A percentile compares a stretch with the other conserved stretches of the same genome.
These are phyloP conservation scores for Blastomussa wellsi DNA, from an alignment of 92 coral and sea anemone genomes.

Conservation along the genomic window DNA sequence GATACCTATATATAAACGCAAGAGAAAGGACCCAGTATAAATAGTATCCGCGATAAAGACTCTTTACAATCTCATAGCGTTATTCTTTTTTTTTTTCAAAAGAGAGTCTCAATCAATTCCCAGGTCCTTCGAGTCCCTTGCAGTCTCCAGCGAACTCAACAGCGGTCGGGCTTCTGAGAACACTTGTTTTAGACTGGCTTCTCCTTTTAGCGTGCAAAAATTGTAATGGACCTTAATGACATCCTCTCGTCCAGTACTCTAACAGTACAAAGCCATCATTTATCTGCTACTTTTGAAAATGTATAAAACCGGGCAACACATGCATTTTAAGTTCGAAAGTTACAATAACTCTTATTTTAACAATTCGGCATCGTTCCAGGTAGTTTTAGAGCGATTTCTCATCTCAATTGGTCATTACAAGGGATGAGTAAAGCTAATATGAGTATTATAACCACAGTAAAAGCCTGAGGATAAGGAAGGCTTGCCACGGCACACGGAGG, in stretches of 20 bases:
- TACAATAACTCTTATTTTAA: background rate
- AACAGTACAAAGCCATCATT: background rate
- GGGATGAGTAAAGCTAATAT: background rate
- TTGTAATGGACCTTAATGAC: background rate
- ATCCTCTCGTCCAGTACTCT: background rate
- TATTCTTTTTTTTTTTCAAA: background rate
- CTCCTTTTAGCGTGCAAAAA: background rate
- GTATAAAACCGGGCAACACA: constrained; percentile 1
- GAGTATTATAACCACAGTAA: constrained; percentile 5
- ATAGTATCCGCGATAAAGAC: background rate
- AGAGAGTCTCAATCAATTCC: too few species aligned
- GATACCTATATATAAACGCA: background rate
- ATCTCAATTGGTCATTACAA: constrained; percentile 9
- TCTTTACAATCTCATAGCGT: background rate
- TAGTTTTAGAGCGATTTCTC: background rate
- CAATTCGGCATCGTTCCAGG: background rate
- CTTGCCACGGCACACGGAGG: constrained; percentile 49
- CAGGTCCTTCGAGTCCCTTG: background rate
- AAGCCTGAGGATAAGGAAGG: background rate
- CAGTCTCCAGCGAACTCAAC: background rate
- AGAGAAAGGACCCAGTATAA: background rate
- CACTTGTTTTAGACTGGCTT: too few species aligned
- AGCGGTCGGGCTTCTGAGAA: background rate
- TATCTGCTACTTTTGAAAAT: background rate
- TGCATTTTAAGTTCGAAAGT: background rate